Evolutionary conservation across 53 echinoderm and acorn worm genomes (phyloP).

Genomic region (Paracentrotus lividus): DNA sequence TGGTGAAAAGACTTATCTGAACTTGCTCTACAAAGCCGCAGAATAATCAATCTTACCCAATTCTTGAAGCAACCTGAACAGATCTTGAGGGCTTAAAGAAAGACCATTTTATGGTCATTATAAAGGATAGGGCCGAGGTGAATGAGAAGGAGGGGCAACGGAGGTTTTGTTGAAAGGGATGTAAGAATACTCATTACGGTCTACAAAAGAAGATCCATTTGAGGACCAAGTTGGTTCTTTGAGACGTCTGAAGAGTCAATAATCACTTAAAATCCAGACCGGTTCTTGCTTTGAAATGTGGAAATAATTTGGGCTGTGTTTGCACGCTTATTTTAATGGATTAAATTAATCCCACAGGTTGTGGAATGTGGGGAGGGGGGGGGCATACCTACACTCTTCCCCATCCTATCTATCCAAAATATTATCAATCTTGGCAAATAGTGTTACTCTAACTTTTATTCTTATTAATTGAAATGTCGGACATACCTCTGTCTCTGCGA

Average conservation of each 20-base stretch:
- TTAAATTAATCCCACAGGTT: background rate
- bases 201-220: conserved; percentile 1
- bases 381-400: background rate
- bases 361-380: background rate
- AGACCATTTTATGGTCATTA: conserved; percentile 11
- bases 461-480: too few species aligned
- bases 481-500: too few species aligned
- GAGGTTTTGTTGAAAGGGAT: background rate
- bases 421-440: background rate
- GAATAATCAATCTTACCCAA: conserved; percentile 14
- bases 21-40: conserved; percentile 26
- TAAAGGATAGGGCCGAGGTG: conserved; percentile 1
- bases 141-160: conserved; percentile 13
- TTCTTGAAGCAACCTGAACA: background rate
- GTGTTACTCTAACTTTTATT: background rate
- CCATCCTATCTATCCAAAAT: background rate
- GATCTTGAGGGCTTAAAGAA: conserved; percentile 32
- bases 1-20: conserved; percentile 47
- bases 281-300: background rate
- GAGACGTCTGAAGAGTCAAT: background rate
- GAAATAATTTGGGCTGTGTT: conserved; percentile 18
- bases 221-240: background rate
- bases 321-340: background rate
- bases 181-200: conserved; percentile 9
- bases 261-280: conserved; percentile 20